Evolutionary conservation across 37 sponge, comb jelly and placozoan species (phyloP), one percentile per base, ranked within the genome.

Genomic region (Chondrilla cf. caribensis): DNA sequence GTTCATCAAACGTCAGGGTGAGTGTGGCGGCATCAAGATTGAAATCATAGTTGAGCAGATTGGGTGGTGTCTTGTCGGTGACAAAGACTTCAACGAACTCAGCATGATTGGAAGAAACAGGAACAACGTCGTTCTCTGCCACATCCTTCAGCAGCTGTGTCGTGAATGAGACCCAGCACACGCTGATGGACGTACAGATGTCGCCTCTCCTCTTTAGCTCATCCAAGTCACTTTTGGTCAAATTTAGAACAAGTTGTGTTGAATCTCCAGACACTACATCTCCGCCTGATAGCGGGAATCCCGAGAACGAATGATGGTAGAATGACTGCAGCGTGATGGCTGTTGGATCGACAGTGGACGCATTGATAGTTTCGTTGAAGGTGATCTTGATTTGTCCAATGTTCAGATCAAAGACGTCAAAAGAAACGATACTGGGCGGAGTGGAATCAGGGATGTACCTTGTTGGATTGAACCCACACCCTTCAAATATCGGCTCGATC

Each of bases 321-420:
- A 95, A 95, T 8, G 93, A 92, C 77, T 96, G 97, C 28, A 96
- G 78, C 29, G 94, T 86, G 19, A 96, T 51, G 25, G 77, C 70
- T 28, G 89, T 88, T 24, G 88, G 62, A 78, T 93, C 72, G 24
- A 96, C 35, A 31, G 82, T 85, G 25, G 83, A 43, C 6, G 82
- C 84, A 67, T 90, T 86, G 0, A 96, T 77, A n/a, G 97, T 93
- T 32, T 96, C 97, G 79, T 96, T 92, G 84, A 96, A 90, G 0
- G 75, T 77, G 9, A 96, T 66, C 0, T 57, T 84, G 22, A 96
- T 59, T 0, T 82, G 88, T 6, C 87, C 86, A 22, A 18, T 17
- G 60, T 93, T 66, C 0, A 96, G 89, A 54, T 93, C 87, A 54
- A 96, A 93, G 39, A 59, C 54, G 19, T 87, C 81, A 80, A 93